Percentiles rank a stretch among this genome's conserved stretches.
phyloP scores from a whole-genome alignment of 2,797 vertebrate genomes.

The Gymnodraco acuticeps region DNA sequence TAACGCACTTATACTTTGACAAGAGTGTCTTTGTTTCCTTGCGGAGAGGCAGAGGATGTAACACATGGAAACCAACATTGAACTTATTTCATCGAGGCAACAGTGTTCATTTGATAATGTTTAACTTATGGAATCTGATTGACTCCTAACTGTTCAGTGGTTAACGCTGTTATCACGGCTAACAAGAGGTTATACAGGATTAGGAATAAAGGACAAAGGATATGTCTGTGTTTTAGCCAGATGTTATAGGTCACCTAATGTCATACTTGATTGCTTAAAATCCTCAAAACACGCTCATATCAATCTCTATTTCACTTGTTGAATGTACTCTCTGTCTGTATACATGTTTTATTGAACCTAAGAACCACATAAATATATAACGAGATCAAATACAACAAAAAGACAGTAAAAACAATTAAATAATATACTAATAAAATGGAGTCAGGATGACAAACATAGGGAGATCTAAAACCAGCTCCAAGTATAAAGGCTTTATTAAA shows the following conservation, averaged over 20 bases:
- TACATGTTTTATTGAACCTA: not conserved
- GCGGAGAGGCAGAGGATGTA: slow-evolving; percentile 17
- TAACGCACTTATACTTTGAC: slow-evolving; percentile 6
- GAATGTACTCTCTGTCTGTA: not conserved
- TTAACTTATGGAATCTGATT: slow-evolving; percentile 6
- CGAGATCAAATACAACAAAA: no score
- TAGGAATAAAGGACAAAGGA: slow-evolving; percentile 1
- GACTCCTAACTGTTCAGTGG: slow-evolving; percentile 1
- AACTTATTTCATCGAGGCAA: not conserved
- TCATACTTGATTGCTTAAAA: not conserved
- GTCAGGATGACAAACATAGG: no score
- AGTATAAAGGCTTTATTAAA: no score
- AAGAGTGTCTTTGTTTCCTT: slow-evolving; percentile 22
- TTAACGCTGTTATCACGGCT: not conserved
- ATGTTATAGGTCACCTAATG: not conserved
- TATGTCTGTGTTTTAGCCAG: not conserved
- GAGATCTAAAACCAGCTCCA: no score
- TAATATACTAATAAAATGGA: no score
- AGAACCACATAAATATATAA: not conserved
- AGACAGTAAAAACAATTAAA: no score
- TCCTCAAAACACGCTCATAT: not conserved
- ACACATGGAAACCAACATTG: slow-evolving; percentile 1
- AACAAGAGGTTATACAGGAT: slow-evolving; percentile 11
- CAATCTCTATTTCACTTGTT: not conserved
- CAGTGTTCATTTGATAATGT: slow-evolving; percentile 20